Evolutionary conservation across 2,888 invertebrate species (phyloP).

Genomic region (Nomada ferruginata): DNA sequence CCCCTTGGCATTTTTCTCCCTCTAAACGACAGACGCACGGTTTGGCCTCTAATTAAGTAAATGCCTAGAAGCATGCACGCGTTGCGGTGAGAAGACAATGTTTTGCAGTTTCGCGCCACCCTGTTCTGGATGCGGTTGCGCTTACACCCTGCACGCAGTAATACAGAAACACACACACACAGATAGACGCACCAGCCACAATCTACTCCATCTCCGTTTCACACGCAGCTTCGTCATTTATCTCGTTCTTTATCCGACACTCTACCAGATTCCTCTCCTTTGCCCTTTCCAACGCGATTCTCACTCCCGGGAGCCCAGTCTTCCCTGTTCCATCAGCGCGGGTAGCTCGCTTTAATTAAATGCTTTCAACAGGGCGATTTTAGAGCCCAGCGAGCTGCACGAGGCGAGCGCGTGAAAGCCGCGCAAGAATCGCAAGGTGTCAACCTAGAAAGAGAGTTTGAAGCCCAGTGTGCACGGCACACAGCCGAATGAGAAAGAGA

Average conservation of each 20-base stretch:
- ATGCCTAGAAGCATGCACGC: conserved; percentile 72
- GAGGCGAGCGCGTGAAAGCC: conserved; percentile 64
- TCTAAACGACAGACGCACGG: conserved; percentile 55
- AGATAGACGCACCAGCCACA: no score
- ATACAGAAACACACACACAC: background rate
- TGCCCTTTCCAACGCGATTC: conserved; percentile 34
- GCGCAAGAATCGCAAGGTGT: conserved; percentile 76
- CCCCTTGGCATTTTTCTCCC: conserved; percentile 28
- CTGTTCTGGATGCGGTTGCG: conserved; percentile 17
- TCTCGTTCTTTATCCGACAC: conserved; percentile 28
- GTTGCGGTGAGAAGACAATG: conserved; percentile 69
- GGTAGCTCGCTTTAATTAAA: conserved; percentile 77
- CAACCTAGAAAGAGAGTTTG: conserved; percentile 72
- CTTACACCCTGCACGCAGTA: conserved; percentile 3
- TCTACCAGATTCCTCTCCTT: conserved; percentile 12
- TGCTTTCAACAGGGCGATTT: conserved; percentile 74
- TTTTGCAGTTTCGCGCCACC: conserved; percentile 71
- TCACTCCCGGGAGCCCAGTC: conserved; percentile 55
- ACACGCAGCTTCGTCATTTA: background rate
- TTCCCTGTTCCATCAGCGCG: conserved; percentile 65
- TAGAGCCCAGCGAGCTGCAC: conserved; percentile 65
- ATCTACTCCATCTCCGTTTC: background rate
- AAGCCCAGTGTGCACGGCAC: conserved; percentile 56
- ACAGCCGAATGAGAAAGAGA: conserved; percentile 24
- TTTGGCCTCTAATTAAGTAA: conserved; percentile 79